phyloP scores from a whole-genome alignment of 2,888 invertebrate species.

The Callosobruchus maculatus region DNA sequence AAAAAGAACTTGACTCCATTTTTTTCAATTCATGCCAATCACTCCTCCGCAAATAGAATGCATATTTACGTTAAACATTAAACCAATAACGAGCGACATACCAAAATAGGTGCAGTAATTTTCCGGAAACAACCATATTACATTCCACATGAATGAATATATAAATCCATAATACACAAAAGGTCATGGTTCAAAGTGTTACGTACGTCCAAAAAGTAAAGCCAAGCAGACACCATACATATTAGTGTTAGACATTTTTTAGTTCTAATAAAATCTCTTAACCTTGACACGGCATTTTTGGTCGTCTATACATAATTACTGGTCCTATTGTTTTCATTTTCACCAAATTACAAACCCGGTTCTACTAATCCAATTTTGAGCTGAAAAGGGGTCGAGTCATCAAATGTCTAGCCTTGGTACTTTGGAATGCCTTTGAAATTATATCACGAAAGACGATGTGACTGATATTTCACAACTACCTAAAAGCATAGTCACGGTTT shows the following conservation, averaged over 20 bases:
- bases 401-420: background rate
- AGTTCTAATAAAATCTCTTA: background rate
- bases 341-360: background rate
- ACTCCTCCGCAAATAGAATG: too few relatives aligned
- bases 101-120: too few relatives aligned
- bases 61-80: too few relatives aligned
- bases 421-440: background rate
- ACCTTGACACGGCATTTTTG: background rate
- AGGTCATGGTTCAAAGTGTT: background rate
- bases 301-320: background rate
- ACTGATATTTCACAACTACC: background rate
- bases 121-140: too few relatives aligned
- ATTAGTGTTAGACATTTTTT: too few relatives aligned
- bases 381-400: background rate
- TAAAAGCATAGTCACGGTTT: too few relatives aligned
- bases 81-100: too few relatives aligned
- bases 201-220: background rate
- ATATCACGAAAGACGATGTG: background rate
- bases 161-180: background rate
- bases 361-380: background rate
- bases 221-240: background rate
- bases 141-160: background rate
- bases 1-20: too few relatives aligned
- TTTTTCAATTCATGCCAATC: too few relatives aligned
- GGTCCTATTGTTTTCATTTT: background rate